These are phyloP conservation scores for Phocides pigmalion DNA, from an alignment of 1,140 invertebrate genomes.

Conservation along the genomic window DNA sequence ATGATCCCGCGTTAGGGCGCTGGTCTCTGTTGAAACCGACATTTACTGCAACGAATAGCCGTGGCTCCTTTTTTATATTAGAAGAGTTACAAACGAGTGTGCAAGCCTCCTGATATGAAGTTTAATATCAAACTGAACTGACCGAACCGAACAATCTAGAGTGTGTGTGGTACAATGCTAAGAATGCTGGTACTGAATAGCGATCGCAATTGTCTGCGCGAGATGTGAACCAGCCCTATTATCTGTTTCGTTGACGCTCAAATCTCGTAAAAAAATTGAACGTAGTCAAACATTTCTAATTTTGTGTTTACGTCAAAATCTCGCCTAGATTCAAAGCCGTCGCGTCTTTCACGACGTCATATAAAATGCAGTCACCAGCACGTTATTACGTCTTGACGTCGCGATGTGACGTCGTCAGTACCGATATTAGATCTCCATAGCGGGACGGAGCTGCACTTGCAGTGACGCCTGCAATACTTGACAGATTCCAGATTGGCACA, in stretches of 20 bases:
- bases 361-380: constrained; percentile 14
- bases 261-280: neutral
- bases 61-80: too few relatives aligned
- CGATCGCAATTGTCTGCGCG: too few relatives aligned
- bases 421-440: constrained; percentile 3
- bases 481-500: constrained; percentile 6
- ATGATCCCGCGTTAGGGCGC: constrained; percentile 6
- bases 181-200: too few relatives aligned
- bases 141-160: too few relatives aligned
- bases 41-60: neutral
- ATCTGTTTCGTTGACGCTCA: too few relatives aligned
- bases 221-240: too few relatives aligned
- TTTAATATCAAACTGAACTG: too few relatives aligned
- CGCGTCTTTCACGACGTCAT: neutral
- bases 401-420: neutral
- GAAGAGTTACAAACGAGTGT: too few relatives aligned
- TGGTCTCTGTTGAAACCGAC: neutral
- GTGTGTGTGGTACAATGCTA: too few relatives aligned
- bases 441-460: neutral
- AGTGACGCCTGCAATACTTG: neutral
- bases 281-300: too few relatives aligned
- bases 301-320: neutral
- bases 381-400: constrained; percentile 7
- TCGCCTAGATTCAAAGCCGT: neutral
- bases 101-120: too few relatives aligned